Conservation (phyloP, 2,888 invertebrate species). For the Torymus aiolomorphi region DNA sequence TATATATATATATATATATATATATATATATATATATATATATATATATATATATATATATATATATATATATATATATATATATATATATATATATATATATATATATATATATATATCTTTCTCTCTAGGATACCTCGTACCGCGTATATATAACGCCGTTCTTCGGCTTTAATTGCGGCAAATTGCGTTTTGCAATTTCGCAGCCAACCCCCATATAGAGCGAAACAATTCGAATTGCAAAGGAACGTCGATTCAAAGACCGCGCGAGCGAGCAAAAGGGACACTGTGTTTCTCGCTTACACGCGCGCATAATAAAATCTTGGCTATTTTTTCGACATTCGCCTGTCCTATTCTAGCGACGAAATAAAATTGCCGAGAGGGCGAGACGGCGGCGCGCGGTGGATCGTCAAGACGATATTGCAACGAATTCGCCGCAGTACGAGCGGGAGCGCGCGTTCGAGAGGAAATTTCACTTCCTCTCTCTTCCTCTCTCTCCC, state of each 20-base stretch:
- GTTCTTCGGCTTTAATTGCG: conserved; percentile 20
- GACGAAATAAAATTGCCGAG: conserved; percentile 5
- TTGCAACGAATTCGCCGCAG: conserved; percentile 33
- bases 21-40: too few species aligned
- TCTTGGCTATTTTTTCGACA: too few species aligned
- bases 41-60: too few species aligned
- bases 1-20: too few species aligned
- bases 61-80: too few species aligned
- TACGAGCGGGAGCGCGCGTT: conserved; percentile 23
- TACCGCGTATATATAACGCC: neutral
- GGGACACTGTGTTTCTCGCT: too few species aligned
- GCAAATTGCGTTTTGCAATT: conserved; percentile 38
- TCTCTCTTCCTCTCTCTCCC: conserved; percentile 23
- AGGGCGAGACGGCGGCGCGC: neutral
- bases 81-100: too few species aligned
- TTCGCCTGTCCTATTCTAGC: neutral
- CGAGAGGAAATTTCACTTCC: conserved; percentile 58
- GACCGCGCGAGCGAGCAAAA: neutral
- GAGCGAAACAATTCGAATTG: conserved; percentile 8
- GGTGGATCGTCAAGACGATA: conserved; percentile 16
- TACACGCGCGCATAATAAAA: too few species aligned
- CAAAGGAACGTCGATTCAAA: conserved; percentile 10
- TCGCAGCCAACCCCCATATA: neutral
- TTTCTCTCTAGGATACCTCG: too few species aligned
- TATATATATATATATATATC: too few species aligned